phyloP scores from a whole-genome alignment of 2,113 vertebrate species.

The Prunella himalayana region DNA sequence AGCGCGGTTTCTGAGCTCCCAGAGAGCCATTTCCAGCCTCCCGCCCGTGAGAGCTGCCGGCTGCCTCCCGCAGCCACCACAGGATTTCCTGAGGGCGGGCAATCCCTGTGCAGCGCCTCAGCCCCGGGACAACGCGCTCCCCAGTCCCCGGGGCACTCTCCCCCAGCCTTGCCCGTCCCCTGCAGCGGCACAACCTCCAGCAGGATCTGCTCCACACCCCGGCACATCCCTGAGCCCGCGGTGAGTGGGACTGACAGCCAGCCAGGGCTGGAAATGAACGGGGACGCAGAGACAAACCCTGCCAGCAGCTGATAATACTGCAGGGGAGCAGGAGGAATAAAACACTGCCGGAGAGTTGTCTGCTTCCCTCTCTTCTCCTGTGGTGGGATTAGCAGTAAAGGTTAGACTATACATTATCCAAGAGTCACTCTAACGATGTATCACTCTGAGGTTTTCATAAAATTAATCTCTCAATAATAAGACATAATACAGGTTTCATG shows the following conservation, averaged over 20 bases:
- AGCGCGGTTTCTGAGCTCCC: not conserved
- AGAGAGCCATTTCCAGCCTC: not conserved
- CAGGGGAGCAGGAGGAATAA: not conserved
- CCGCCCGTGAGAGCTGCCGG: not conserved
- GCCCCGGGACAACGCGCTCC: accelerated
- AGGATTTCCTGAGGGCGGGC: not conserved
- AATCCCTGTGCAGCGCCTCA: not conserved
- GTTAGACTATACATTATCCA: constrained; percentile 50
- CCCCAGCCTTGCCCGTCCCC: accelerated
- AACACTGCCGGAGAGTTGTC: constrained; percentile 14
- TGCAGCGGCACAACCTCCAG: not conserved
- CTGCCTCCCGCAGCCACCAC: not conserved
- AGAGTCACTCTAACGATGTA: constrained; percentile 55
- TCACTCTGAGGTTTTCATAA: constrained; percentile 52
- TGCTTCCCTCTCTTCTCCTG: not conserved
- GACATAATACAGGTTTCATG: constrained; percentile 61
- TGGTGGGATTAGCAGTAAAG: constrained; percentile 50
- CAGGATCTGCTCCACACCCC: not conserved
- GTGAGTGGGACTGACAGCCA: not conserved
- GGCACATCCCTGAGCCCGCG: accelerated
- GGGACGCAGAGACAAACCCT: not conserved
- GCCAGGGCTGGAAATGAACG: not conserved
- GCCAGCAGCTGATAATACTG: constrained; percentile 14
- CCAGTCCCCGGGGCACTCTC: not conserved
- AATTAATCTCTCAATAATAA: constrained; percentile 70